Evolutionary conservation across 2,888 invertebrate genomes (phyloP), one percentile per base, ranked within the genome.

Genomic region (Aelia acuminata): DNA sequence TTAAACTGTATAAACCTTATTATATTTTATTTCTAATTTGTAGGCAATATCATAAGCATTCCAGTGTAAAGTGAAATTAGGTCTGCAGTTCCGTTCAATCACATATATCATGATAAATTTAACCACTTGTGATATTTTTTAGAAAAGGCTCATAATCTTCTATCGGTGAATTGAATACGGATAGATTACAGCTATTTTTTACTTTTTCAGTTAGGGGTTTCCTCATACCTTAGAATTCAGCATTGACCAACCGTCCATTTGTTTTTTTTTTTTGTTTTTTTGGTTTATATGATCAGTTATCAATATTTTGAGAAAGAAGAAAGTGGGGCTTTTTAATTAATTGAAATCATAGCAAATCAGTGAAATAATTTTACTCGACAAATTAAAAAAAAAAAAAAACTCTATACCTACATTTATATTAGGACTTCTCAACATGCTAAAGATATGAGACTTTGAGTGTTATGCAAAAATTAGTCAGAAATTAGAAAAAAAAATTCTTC

Each of bases 241-340:
- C 48, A n/a, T n/a, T 47, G 53, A 75, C 87, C 87, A 84, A 75
- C 87, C 87, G 87, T 87, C 87, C 87, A 87, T 75, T 80, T 87
- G 75, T 50, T 80, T 87, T 39, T 87, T 10, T 43, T 43, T 43
- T 43, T 43, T 43, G 84, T 80, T 87, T 39, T 87, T 10, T 43
- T 43, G 4, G 4, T 43, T 43, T 80, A 43, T 43, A 43, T 70
- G 10, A n/a, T 43, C 43, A 35, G 1, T 84, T n/a, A 84, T 49
- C 47, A n/a, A 26, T 47, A 48, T n/a, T 84, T 57, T 11, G 26
- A 57, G 13, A 26, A 57, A 26, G 26, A 26, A 57, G n/a, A n/a
- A n/a, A n/a, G n/a, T 84, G 49, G 48, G 48, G n/a, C 31, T 35
- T 22, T 39, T 22, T 49, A 47, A 84, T 31, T 49, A 48, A 31